Evolutionary conservation across 2,797 vertebrate species (phyloP).

Genomic region (Staurois parvus): DNA sequence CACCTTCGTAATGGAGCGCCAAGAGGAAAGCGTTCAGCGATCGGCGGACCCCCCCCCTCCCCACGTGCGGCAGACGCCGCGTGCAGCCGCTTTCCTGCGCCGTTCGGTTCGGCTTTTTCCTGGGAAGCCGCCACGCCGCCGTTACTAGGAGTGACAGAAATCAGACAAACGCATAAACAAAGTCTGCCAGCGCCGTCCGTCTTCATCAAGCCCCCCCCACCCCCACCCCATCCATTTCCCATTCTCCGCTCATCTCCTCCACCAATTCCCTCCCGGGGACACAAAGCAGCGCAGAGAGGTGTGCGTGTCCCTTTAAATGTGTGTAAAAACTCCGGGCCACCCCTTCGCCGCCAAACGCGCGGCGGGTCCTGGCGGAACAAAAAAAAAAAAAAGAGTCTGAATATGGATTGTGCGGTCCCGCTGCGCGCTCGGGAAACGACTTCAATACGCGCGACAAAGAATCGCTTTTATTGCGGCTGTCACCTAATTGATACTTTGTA

Average conservation of each 20-base stretch:
- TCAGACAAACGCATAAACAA: slow-evolving; percentile 40
- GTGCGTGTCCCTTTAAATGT: not conserved
- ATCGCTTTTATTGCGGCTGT: slow-evolving; percentile 23
- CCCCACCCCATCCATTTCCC: not conserved
- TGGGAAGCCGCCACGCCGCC: slow-evolving; percentile 27
- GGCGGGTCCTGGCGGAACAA: not conserved
- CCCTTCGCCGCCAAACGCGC: not conserved
- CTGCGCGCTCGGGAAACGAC: not conserved
- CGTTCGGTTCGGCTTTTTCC: slow-evolving; percentile 11
- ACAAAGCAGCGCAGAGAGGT: slow-evolving; percentile 4
- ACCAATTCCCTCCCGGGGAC: slow-evolving; percentile 1
- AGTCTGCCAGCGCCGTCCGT: not conserved
- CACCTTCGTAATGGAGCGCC: not conserved
- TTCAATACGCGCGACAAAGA: slow-evolving; percentile 11
- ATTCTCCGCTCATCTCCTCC: slow-evolving; percentile 23
- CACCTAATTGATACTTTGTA: slow-evolving; percentile 22
- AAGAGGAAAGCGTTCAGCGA: not conserved
- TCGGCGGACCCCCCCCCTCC: no score
- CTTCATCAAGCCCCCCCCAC: not conserved
- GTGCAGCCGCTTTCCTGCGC: slow-evolving; percentile 2
- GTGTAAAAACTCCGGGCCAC: not conserved
- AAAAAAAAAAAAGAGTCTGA: not conserved
- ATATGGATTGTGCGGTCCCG: not conserved
- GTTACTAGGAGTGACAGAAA: slow-evolving; percentile 47
- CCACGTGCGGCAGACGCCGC: not conserved